Conservation (phyloP, 2,797 vertebrate species). For the Malurus splendens region DNA sequence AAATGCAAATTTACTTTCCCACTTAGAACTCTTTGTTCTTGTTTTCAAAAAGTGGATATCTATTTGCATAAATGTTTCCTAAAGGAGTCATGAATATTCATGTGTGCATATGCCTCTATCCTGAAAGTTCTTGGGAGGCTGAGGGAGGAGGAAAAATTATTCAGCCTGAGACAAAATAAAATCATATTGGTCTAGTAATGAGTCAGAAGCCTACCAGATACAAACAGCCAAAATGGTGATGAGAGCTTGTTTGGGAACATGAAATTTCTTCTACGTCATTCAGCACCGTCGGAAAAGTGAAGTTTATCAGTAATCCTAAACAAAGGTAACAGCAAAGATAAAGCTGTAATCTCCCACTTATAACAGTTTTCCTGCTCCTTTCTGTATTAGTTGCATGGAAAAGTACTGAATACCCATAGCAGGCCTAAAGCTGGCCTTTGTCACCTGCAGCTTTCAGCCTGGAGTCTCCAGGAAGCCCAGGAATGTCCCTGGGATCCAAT, state of each 20-base stretch:
- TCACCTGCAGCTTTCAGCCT: neutral
- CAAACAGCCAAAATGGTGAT: neutral
- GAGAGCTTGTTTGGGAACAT: neutral
- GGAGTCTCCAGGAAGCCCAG: neutral
- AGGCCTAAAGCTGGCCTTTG: neutral
- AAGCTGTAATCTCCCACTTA: neutral
- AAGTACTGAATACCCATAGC: neutral
- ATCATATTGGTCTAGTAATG: neutral
- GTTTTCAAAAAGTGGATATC: constrained; percentile 1
- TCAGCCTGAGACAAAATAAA: constrained; percentile 2
- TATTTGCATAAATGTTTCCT: constrained; percentile 45
- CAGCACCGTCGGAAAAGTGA: neutral
- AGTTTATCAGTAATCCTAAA: neutral
- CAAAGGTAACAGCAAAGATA: neutral
- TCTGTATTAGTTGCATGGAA: neutral
- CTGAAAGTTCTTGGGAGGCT: constrained; percentile 1
- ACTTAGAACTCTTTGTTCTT: constrained; percentile 20
- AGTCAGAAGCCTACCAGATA: neutral
- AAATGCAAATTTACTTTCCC: neutral
- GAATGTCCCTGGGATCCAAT: neutral
- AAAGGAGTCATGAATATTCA: constrained; percentile 38
- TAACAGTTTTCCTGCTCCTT: neutral
- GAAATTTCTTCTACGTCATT: neutral
- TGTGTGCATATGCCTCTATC: neutral
- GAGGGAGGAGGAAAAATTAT: neutral